phyloP scores from a whole-genome alignment of 1,140 invertebrate genomes.

The Venturia canescens region DNA sequence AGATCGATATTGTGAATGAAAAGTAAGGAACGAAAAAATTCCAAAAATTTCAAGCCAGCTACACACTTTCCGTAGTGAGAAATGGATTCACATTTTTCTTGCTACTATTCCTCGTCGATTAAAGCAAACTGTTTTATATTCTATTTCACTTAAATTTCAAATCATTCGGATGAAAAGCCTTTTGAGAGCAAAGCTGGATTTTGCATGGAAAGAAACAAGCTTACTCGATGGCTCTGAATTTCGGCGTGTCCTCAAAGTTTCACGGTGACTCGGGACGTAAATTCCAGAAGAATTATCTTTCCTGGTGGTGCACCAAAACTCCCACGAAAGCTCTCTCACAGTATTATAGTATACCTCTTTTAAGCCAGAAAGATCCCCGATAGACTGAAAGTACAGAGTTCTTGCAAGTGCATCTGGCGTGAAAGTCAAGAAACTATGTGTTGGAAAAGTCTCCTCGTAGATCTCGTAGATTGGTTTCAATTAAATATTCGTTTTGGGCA shows the following conservation, averaged over 20 bases:
- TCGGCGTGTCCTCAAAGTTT: not conserved
- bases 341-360: not conserved
- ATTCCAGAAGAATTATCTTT: constrained; percentile 1
- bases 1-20: no score
- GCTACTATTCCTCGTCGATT: no score
- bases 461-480: not conserved
- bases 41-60: no score
- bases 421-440: not conserved
- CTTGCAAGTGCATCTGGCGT: not conserved
- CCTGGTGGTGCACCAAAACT: not conserved
- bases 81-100: no score
- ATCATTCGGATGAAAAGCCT: not conserved
- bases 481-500: not conserved
- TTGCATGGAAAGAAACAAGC: not conserved
- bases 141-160: no score
- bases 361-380: not conserved
- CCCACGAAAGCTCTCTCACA: not conserved
- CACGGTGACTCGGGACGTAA: not conserved
- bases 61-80: no score
- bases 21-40: no score
- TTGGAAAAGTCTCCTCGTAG: not conserved
- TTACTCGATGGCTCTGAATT: not conserved
- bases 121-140: no score
- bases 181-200: not conserved
- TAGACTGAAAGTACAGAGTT: not conserved